phyloP scores from a whole-genome alignment of 2,888 invertebrate genomes.

The Philaethria dido region DNA sequence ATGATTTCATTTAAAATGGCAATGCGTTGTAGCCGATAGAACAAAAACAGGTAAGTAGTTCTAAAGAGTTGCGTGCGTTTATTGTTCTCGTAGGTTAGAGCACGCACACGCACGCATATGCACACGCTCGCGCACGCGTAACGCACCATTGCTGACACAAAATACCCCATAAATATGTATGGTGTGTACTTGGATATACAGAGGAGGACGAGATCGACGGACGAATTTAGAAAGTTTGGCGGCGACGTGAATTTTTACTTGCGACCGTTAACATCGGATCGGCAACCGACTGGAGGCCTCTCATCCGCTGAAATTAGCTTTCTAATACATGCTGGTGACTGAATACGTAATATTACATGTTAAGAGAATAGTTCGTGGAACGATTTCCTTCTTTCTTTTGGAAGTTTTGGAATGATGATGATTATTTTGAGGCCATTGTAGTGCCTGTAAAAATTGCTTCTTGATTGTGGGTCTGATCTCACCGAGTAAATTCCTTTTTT shows the following conservation, averaged over 20 bases:
- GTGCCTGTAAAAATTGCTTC: no score
- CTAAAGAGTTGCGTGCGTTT: conserved; percentile 3
- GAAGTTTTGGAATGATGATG: no score
- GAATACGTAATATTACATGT: conserved; percentile 18
- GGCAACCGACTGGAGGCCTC: conserved; percentile 26
- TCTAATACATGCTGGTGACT: conserved; percentile 27
- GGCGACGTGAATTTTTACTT: conserved; percentile 45
- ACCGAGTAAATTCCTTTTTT: no score
- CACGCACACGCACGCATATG: no score
- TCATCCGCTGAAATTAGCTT: conserved; percentile 34
- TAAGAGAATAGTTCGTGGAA: not conserved
- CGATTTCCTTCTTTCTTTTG: not conserved
- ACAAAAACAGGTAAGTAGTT: not conserved
- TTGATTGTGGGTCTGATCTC: no score
- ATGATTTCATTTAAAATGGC: not conserved
- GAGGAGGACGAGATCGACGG: conserved; percentile 1
- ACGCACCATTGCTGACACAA: conserved; percentile 28
- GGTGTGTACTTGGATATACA: conserved; percentile 14
- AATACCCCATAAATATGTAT: conserved; percentile 48
- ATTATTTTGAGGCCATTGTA: no score
- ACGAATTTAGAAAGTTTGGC: conserved; percentile 47
- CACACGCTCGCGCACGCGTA: conserved; percentile 20
- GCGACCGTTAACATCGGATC: conserved; percentile 38
- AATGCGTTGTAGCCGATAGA: not conserved
- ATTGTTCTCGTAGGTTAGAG: not conserved